A percentile compares a stretch with the other conserved stretches of the same genome.
Evolutionary conservation across 2,888 invertebrate genomes (phyloP).

Genomic region (Drosophila hamatofila): DNA sequence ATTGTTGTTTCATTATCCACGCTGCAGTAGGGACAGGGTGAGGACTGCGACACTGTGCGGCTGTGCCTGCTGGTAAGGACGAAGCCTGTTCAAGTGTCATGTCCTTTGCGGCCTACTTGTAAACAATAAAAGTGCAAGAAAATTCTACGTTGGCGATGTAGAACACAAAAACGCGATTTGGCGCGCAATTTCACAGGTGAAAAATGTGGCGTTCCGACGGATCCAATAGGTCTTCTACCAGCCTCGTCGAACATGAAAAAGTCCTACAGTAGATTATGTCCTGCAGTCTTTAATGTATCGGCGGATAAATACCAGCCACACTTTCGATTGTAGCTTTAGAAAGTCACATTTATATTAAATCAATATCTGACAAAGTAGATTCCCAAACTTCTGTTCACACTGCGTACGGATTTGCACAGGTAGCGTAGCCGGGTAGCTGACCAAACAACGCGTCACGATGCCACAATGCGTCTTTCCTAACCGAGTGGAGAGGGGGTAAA

Average conservation of each 20-base stretch:
- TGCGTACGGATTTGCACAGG: slow-evolving; percentile 6
- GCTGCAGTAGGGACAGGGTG: slow-evolving; percentile 35
- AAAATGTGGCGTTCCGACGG: background rate
- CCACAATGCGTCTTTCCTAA: slow-evolving; percentile 29
- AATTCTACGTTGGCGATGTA: slow-evolving; percentile 62
- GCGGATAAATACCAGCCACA: background rate
- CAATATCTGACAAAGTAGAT: background rate
- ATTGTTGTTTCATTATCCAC: slow-evolving; percentile 45
- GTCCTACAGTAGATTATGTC: background rate
- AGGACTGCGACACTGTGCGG: slow-evolving; percentile 44
- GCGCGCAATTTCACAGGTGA: slow-evolving; percentile 61
- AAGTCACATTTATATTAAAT: background rate
- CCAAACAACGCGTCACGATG: slow-evolving; percentile 14
- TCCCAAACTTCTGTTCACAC: background rate
- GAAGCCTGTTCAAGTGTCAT: slow-evolving; percentile 61
- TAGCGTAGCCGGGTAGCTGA: slow-evolving; percentile 4
- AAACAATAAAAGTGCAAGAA: slow-evolving; percentile 55
- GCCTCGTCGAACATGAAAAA: background rate
- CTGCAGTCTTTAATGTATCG: background rate
- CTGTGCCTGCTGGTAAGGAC: slow-evolving; percentile 40
- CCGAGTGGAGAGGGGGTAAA: slow-evolving; percentile 8
- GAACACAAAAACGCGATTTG: slow-evolving; percentile 76
- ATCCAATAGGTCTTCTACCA: background rate
- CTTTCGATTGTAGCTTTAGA: background rate
- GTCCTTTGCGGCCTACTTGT: slow-evolving; percentile 76